Conservation (phyloP, 1,140 invertebrate species). For the Pseudomyrmex flavicornis region DNA sequence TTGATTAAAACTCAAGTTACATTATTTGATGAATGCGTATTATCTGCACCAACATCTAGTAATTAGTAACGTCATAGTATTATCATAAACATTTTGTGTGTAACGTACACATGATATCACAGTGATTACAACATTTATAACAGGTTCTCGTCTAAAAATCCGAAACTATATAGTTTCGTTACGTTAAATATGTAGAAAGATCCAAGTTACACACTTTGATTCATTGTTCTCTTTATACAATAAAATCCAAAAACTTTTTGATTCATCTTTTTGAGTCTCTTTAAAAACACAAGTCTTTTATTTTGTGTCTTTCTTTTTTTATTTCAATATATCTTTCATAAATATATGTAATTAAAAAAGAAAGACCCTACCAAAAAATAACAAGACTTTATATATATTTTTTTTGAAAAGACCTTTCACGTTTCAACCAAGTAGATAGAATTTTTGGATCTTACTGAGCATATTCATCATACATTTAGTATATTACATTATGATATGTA, state of each 20-base stretch:
- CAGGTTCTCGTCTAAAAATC: constrained; percentile 44
- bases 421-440: no score
- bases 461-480: background rate
- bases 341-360: no score
- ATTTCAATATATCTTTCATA: no score
- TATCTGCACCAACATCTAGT: no score
- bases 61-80: constrained; percentile 11
- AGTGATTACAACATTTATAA: constrained; percentile 68
- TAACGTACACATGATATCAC: constrained; percentile 71
- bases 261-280: no score
- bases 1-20: constrained; percentile 8
- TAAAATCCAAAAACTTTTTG: no score
- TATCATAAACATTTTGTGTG: constrained; percentile 52
- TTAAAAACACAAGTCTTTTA: no score
- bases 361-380: no score
- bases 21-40: background rate
- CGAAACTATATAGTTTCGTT: constrained; percentile 28
- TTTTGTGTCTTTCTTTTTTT: no score
- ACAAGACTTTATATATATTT: background rate
- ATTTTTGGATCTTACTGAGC: no score
- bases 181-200: constrained; percentile 8
- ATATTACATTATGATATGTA: constrained; percentile 27
- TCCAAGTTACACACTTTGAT: constrained; percentile 38
- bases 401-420: no score
- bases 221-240: background rate